Evolutionary conservation across 2,113 vertebrate species (phyloP), one percentile per base, ranked within the genome.

Genomic region (Brachirus orientalis): DNA sequence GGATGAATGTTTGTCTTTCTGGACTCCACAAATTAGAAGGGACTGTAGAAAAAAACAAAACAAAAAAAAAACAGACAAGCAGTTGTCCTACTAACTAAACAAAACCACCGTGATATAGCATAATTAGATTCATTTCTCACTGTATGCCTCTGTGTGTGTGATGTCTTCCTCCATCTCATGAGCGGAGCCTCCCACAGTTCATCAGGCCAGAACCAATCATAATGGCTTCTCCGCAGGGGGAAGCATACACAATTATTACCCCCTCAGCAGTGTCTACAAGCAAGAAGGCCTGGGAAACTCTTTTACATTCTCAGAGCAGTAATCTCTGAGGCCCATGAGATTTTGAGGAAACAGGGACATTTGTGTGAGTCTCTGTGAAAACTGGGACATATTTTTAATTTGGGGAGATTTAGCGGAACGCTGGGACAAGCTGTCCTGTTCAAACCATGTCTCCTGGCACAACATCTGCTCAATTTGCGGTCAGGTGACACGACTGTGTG

Each of bases 181-280:
- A 41, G 44, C 8, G 51, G 53, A 56, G 50, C 54, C 44, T 66
- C 57, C 59, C 59, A 66, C 44, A 65, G 71, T 77, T 83, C 76
- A 80, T 76, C 43, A 59, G 70, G 52, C 78, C 76, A 85, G 71
- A 86, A 87, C 77, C 68, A 83, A 85, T 83, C 81, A 75, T 82
- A 75, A 84, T 84, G 89, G 84, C 85, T 87, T 79, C 83, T 79
- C 89, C 64, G 63, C 78, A 80, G 83, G 87, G 68, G 61, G 67
- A 28, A 28, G 79, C 83, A 69, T 83, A 68, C 70, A 69, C 75
- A 72, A 76, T 86, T 85, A 90, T 69, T 67, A 55, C 78, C 70
- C 67, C 62, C 47, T 65, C 67, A 62, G 59, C 64, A 53, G 76
- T 20, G 61, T 75, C 53, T 65, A 56, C 28, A 28, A 60, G 74